Conservation (phyloP, 2,888 invertebrate species). For the Eurois occulta region DNA sequence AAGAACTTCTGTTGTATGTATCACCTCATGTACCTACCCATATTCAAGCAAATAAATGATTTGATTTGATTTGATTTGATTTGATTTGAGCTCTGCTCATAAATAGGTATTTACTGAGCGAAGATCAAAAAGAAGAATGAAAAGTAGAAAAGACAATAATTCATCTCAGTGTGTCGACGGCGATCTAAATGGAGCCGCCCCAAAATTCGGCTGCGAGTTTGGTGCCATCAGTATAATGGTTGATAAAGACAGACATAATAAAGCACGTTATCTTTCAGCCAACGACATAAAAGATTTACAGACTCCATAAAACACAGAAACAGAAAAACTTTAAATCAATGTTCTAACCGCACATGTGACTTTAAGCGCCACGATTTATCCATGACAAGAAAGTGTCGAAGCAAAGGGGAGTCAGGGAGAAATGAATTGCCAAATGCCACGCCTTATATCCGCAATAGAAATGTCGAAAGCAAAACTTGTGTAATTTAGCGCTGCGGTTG, state of each 20-base stretch:
- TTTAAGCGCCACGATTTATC: slow-evolving; percentile 41
- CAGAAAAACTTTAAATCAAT: slow-evolving; percentile 21
- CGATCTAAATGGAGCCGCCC: neutral
- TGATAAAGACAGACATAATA: neutral
- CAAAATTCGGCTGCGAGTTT: neutral
- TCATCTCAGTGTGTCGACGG: neutral
- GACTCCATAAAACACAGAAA: neutral
- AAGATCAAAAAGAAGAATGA: neutral
- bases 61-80: no score
- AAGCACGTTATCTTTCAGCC: no score
- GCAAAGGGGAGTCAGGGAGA: slow-evolving; percentile 19
- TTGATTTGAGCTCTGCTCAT: neutral
- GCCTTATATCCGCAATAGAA: slow-evolving; percentile 54
- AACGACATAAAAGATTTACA: neutral
- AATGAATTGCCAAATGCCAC: slow-evolving; percentile 51
- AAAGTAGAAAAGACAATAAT: neutral
- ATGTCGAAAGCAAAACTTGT: slow-evolving; percentile 51
- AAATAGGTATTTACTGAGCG: neutral
- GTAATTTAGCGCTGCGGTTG: slow-evolving; percentile 41
- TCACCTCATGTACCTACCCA: no score
- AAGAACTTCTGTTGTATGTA: no score
- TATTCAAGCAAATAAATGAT: no score
- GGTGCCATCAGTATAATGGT: neutral
- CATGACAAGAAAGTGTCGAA: slow-evolving; percentile 58
- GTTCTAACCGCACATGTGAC: slow-evolving; percentile 16